Evolutionary conservation across 2,797 vertebrate genomes (phyloP).

Genomic region (Anas flavirostris): DNA sequence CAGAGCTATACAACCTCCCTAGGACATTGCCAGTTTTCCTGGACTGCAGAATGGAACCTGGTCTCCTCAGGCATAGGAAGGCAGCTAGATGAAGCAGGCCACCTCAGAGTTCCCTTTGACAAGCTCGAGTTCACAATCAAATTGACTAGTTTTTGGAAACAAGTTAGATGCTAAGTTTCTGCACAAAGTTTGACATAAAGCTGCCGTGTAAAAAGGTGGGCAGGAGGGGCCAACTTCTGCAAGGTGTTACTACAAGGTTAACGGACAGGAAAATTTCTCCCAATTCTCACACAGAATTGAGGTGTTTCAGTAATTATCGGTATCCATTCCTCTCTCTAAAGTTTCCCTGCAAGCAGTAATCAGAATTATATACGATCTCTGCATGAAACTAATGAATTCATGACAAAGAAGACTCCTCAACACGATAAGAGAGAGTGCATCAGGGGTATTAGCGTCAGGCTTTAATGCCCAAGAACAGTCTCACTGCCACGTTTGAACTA

Average conservation of each 20-base stretch:
- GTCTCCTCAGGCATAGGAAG: neutral
- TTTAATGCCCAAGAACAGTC: constrained; percentile 46
- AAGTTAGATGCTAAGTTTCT: too few relatives aligned
- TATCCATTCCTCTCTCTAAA: constrained; percentile 46
- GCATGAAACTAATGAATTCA: constrained; percentile 73
- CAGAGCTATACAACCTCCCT: neutral
- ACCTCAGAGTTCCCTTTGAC: neutral
- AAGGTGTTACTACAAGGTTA: neutral
- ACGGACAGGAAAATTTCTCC: constrained; percentile 24
- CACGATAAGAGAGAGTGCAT: neutral
- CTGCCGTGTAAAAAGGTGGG: neutral
- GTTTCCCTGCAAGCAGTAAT: constrained; percentile 68
- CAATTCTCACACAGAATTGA: constrained; percentile 16
- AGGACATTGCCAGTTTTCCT: neutral
- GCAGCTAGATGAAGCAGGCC: neutral
- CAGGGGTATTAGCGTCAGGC: constrained; percentile 31
- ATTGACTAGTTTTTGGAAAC: neutral
- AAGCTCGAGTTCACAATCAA: neutral
- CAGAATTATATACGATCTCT: constrained; percentile 66
- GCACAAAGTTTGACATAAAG: neutral
- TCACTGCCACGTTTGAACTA: constrained; percentile 20
- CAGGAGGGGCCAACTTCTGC: neutral
- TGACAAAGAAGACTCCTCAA: constrained; percentile 54
- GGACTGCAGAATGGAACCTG: neutral
- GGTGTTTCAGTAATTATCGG: constrained; percentile 58